Conservation (phyloP, 2,888 invertebrate species). For the Limnephilus lunatus region DNA sequence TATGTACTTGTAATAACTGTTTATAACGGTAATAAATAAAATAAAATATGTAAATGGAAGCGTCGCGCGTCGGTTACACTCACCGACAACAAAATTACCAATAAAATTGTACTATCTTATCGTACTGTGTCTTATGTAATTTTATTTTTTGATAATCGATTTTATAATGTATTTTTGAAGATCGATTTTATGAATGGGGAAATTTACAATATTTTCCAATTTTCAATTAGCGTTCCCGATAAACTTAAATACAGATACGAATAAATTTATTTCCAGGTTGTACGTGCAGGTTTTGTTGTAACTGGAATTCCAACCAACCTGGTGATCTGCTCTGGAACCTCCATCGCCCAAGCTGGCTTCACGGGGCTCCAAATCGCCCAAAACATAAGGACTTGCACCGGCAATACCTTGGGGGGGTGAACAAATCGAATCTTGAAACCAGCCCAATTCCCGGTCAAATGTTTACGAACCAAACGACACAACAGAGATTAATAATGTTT, state of each 20-base stretch:
- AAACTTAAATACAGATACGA: not conserved
- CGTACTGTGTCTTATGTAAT: no score
- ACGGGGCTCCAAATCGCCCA: not conserved
- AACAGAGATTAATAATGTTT: not conserved
- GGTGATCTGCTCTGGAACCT: not conserved
- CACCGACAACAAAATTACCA: no score
- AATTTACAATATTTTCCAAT: no score
- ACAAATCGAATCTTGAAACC: not conserved
- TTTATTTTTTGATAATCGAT: not conserved
- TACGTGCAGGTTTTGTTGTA: not conserved
- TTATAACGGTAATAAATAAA: no score
- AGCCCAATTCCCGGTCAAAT: not conserved
- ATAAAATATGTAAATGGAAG: no score
- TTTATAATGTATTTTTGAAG: not conserved
- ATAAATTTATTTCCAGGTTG: constrained; percentile 2
- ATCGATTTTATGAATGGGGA: no score
- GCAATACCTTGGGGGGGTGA: not conserved
- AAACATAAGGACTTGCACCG: not conserved
- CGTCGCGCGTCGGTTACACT: no score
- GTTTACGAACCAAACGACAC: not conserved
- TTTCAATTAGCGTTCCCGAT: not conserved
- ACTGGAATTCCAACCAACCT: not conserved
- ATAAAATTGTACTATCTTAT: no score
- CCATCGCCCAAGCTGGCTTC: not conserved
- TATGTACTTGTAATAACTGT: no score